These are phyloP conservation scores for Otocyon megalotis DNA, from an alignment of 2,113 vertebrate genomes.

Conservation along the genomic window DNA sequence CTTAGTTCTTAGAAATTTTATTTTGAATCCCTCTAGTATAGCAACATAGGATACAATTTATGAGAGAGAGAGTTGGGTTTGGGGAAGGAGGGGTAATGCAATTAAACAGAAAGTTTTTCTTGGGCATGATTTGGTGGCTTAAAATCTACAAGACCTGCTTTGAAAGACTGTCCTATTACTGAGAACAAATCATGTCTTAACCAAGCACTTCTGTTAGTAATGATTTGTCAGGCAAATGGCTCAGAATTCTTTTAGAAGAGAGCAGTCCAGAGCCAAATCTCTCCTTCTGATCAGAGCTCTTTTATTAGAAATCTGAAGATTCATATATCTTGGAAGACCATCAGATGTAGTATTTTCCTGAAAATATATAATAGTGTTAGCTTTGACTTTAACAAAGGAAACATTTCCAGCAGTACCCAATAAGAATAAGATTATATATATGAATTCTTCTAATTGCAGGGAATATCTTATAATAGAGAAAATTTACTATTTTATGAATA, in stretches of 20 bases:
- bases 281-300: conserved; percentile 28
- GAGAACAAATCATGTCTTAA: conserved; percentile 8
- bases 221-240: background rate
- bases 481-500: background rate
- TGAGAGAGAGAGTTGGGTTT: background rate
- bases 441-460: background rate
- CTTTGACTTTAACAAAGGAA: conserved; percentile 21
- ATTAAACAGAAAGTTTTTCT: background rate
- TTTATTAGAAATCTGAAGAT: conserved; percentile 57
- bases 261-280: conserved; percentile 23
- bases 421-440: background rate
- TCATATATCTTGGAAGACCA: conserved; percentile 25
- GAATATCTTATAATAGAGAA: background rate
- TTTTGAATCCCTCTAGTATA: background rate
- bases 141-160: background rate
- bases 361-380: conserved; percentile 40
- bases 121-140: background rate
- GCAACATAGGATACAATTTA: background rate
- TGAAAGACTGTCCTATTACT: conserved; percentile 45
- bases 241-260: conserved; percentile 8
- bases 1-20: conserved; percentile 9
- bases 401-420: background rate
- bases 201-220: background rate
- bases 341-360: conserved; percentile 16
- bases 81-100: background rate